Percentiles rank a stretch among this genome's conserved stretches.
phyloP scores from a whole-genome alignment of 2,888 invertebrate genomes.

The Ashinkailepas kermadecensis region DNA sequence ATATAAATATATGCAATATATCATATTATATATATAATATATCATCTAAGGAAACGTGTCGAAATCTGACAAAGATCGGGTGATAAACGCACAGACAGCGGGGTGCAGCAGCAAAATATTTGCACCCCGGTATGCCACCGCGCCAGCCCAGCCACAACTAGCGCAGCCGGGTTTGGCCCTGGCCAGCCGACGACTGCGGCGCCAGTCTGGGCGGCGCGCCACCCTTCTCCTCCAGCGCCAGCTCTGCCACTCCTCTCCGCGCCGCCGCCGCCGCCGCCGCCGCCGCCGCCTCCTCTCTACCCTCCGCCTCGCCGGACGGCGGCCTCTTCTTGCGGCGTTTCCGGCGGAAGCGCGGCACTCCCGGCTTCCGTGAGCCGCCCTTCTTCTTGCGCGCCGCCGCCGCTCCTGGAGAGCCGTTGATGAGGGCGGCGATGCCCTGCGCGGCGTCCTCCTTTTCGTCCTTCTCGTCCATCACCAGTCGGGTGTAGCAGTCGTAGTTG shows the following conservation, averaged over 20 bases:
- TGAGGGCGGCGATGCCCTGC: neutral
- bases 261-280: neutral
- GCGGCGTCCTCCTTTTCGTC: constrained; percentile 13
- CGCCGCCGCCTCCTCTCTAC: neutral
- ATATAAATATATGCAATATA: no score
- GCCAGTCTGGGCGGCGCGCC: neutral
- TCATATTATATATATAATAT: no score
- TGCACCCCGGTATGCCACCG: no score
- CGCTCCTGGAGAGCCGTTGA: neutral
- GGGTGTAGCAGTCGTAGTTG: constrained; percentile 51
- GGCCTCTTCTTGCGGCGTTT: neutral
- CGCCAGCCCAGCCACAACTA: neutral
- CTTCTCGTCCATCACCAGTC: constrained; percentile 38
- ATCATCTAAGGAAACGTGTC: no score
- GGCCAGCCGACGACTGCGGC: neutral
- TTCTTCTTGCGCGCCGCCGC: neutral
- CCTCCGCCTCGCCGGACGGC: neutral
- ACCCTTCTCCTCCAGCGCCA: neutral
- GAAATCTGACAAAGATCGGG: no score
- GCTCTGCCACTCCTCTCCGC: neutral
- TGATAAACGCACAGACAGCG: no score
- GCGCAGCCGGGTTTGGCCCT: neutral
- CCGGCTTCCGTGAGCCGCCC: neutral
- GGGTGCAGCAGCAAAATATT: no score
- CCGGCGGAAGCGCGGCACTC: neutral